Evolutionary conservation across 2,797 vertebrate genomes (phyloP).

Genomic region (Garrulus glandarius): DNA sequence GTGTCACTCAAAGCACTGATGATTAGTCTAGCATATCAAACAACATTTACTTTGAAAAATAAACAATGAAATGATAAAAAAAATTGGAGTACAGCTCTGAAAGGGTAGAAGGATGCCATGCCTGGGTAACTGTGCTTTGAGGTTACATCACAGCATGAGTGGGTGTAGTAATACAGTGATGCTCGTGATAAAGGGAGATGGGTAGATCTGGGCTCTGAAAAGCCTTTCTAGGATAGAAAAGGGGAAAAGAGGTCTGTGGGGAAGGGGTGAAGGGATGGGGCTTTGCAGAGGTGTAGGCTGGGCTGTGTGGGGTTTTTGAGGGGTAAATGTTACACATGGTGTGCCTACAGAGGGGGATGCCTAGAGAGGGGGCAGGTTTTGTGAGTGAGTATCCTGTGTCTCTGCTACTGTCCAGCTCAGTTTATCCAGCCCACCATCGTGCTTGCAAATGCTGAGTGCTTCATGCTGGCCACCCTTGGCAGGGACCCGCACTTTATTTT

Average conservation of each 20-base stretch:
- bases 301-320: neutral
- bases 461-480: neutral
- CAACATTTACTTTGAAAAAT: neutral
- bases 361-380: no score
- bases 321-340: neutral
- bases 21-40: neutral
- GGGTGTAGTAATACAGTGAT: neutral
- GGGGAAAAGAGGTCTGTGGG: neutral
- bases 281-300: neutral
- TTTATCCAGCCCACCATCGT: rapidly evolving
- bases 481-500: neutral
- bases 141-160: neutral
- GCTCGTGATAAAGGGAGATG: neutral
- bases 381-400: neutral
- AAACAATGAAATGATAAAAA: neutral
- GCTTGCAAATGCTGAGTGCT: neutral
- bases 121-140: neutral
- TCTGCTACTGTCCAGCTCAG: neutral
- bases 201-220: neutral
- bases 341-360: rapidly evolving
- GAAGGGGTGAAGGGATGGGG: neutral
- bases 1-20: neutral
- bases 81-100: neutral
- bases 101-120: neutral
- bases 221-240: neutral